phyloP scores from a whole-genome alignment of 2,888 invertebrate genomes.

The Entomobrya proxima region DNA sequence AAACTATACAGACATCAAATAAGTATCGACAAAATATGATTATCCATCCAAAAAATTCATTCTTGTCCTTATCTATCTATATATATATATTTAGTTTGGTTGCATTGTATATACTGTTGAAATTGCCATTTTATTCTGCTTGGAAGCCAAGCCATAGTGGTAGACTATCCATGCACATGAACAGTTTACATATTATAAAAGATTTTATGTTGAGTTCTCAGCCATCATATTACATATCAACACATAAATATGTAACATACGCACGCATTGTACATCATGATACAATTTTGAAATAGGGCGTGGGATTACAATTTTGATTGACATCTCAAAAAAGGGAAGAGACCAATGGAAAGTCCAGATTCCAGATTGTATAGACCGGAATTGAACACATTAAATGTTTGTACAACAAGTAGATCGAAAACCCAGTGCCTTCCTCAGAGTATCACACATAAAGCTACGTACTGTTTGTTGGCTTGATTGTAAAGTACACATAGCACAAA shows the following conservation, averaged over 20 bases:
- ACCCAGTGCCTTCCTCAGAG: not conserved
- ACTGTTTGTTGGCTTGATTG: not conserved
- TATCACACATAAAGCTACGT: not conserved
- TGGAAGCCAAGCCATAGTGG: too few species aligned
- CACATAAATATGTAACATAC: not conserved
- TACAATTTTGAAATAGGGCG: conserved; percentile 52
- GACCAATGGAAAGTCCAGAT: conserved; percentile 62
- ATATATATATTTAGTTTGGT: too few species aligned
- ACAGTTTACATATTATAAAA: not conserved
- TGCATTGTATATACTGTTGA: too few species aligned
- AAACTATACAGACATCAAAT: not conserved
- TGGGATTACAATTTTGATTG: conserved; percentile 67
- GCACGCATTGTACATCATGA: not conserved
- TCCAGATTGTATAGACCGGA: conserved; percentile 12
- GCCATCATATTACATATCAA: not conserved
- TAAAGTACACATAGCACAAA: too few species aligned
- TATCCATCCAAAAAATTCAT: too few species aligned
- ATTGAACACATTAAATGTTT: not conserved
- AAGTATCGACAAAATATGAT: not conserved
- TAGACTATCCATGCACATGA: too few species aligned
- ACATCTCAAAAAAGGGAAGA: conserved; percentile 42
- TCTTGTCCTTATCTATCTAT: too few species aligned
- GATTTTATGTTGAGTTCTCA: not conserved
- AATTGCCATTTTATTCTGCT: too few species aligned
- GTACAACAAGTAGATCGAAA: conserved; percentile 12